Base-by-base conservation (phyloP, 2,888 invertebrate species). In the Bombyx huttoni region DNA sequence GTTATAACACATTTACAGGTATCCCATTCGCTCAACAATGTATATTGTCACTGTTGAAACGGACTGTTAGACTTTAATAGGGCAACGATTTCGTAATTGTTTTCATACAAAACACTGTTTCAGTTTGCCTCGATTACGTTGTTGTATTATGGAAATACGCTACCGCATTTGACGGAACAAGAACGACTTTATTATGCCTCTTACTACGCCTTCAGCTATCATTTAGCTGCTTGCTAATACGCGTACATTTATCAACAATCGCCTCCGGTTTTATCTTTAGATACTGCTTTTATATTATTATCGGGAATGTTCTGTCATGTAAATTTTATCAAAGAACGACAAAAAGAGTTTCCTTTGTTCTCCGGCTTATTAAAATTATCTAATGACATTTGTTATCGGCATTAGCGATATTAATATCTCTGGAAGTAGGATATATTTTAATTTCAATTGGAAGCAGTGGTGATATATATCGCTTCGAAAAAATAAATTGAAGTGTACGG, bases 161-260 rank as follows among this genome's bases (percentile, higher is more conserved):
- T 48, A 47, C 12, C 50, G 46, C 40, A 48, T 50, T 48, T 45
- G 10, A 34, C 47, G 24, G 34, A 50, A 52, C 50, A 49, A 52
- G 45, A 50, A 35, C 52, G 33, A 46, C 54, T 53, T 58, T 60
- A 46, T 49, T 49, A 47, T 47, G 50, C 40, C 45, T 50, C 35
- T 33, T 50, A 48, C 40, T 64, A 51, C 49, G 75, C 80, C 77
- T 59, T 55, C 52, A 71, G 81, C 72, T 49, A 40, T 60, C 55
- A 59, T 61, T 59, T 64, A 62, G 67, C 68, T 74, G 73, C 70
- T 58, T 55, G 65, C 73, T 81, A 78, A 81, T 77, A 68, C 73
- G 73, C 68, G 78, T 75, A 71, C 71, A 68, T 72, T 74, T 73
- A 12, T 70, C 75, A 76, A 78, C 81, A 71, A 80, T 73, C 12